Percentiles rank a stretch among this genome's conserved stretches.
Evolutionary conservation across 2,888 invertebrate genomes (phyloP).

Genomic region (Anodontia alba): DNA sequence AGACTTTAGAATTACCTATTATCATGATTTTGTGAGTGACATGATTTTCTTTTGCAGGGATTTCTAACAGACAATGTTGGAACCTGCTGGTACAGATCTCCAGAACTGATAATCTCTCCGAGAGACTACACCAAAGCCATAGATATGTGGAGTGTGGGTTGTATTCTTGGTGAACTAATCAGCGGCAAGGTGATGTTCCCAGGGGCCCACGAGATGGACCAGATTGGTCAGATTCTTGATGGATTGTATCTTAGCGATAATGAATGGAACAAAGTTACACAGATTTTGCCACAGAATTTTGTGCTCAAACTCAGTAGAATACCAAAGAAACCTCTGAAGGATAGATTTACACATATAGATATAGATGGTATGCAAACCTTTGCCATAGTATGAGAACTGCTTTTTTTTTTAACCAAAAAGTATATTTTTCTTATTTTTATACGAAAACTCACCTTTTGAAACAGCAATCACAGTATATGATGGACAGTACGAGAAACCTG

Average conservation of each 20-base stretch:
- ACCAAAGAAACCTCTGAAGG: constrained; percentile 58
- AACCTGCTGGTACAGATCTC: constrained; percentile 99
- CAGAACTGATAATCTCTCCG: constrained; percentile 99
- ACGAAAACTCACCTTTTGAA: too few relatives aligned
- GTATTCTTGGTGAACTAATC: constrained; percentile 99
- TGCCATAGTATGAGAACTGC: too few relatives aligned
- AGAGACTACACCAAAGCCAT: constrained; percentile 99
- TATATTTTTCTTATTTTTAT: too few relatives aligned
- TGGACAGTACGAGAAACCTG: too few relatives aligned
- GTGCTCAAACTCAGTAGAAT: constrained; percentile 70
- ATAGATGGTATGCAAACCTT: constrained; percentile 64
- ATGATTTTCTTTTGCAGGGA: constrained; percentile 87
- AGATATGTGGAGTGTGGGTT: constrained; percentile 99
- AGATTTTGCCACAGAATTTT: constrained; percentile 76
- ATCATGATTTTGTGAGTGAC: too few relatives aligned
- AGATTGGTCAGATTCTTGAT: constrained; percentile 72
- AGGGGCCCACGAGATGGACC: constrained; percentile 92
- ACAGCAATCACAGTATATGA: not conserved
- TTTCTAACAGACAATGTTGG: constrained; percentile 99
- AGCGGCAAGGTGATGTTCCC: constrained; percentile 93
- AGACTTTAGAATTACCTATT: too few relatives aligned
- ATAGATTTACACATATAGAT: constrained; percentile 59
- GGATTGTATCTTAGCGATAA: constrained; percentile 72
- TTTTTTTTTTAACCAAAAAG: too few relatives aligned
- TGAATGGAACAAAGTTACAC: constrained; percentile 74